Percentiles rank a stretch among this genome's conserved stretches.
These are phyloP conservation scores for Caenorhabditis sp. DNA, from an alignment of 2,888 invertebrate genomes.

Conservation along the genomic window DNA sequence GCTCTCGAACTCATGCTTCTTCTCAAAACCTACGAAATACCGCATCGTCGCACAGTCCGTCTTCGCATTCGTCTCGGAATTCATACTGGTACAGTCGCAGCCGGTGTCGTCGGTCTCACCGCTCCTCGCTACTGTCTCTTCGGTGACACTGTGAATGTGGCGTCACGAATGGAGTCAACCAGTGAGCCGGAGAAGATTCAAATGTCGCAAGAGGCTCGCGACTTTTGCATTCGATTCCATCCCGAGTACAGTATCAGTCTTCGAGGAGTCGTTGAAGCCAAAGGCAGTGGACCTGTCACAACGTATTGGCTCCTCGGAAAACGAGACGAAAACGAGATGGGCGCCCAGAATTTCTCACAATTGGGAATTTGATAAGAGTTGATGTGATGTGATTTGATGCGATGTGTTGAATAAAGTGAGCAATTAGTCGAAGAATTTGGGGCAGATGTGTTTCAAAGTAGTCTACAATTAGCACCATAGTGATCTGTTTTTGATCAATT, in stretches of 20 bases:
- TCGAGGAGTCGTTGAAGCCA: constrained; percentile 64
- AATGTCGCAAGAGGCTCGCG: constrained; percentile 52
- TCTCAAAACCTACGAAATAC: constrained; percentile 55
- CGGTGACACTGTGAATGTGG: constrained; percentile 69
- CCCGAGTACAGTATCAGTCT: constrained; percentile 57
- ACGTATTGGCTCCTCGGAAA: constrained; percentile 66
- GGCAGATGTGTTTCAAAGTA: background rate
- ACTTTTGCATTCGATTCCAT: constrained; percentile 48
- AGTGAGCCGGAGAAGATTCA: constrained; percentile 67
- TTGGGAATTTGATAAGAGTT: constrained; percentile 20
- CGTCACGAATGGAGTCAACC: constrained; percentile 67
- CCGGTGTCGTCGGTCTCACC: constrained; percentile 67
- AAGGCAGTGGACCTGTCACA: constrained; percentile 62
- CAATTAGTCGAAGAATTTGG: too few relatives aligned
- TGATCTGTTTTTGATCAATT: background rate
- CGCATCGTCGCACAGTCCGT: constrained; percentile 55
- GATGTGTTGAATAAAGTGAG: too few relatives aligned
- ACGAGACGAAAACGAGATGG: constrained; percentile 19
- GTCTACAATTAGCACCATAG: background rate
- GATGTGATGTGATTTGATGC: background rate
- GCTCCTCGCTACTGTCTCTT: constrained; percentile 69
- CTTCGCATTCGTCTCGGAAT: constrained; percentile 66
- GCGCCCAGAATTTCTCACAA: constrained; percentile 28
- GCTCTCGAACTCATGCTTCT: constrained; percentile 63
- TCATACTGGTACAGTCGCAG: constrained; percentile 66